These are phyloP conservation scores for Probosciger aterrimus DNA, from an alignment of 2,113 vertebrate species.

Conservation along the genomic window DNA sequence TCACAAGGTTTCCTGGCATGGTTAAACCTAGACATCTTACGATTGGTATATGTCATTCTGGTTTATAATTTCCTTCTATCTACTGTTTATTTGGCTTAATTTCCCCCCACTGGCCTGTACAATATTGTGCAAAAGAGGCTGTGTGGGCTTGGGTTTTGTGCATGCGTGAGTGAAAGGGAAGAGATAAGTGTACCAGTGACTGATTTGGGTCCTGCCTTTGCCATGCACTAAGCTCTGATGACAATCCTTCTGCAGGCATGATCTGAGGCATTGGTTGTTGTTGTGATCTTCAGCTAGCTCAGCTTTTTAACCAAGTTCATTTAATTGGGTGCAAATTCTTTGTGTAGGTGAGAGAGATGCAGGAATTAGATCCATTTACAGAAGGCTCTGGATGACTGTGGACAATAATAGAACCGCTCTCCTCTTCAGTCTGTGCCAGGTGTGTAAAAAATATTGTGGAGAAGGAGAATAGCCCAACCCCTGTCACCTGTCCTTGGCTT, in stretches of 20 bases:
- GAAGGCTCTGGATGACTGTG: not conserved
- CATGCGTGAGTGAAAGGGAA: not conserved
- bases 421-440: not conserved
- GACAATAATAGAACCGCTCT: not conserved
- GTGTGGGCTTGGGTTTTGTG: not conserved
- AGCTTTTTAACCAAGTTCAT: not conserved
- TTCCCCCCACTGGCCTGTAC: not conserved
- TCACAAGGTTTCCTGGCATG: not conserved
- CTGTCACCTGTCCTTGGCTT: not conserved
- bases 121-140: not conserved
- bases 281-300: not conserved
- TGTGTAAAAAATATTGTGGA: rapidly evolving
- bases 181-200: not conserved
- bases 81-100: not conserved
- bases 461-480: not conserved
- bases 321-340: not conserved
- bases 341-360: not conserved
- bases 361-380: not conserved
- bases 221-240: rapidly evolving
- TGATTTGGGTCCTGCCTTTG: not conserved
- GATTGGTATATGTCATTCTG: not conserved
- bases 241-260: too few relatives aligned
- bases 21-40: not conserved
- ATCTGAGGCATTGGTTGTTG: not conserved
- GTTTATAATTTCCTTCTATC: not conserved